Percentiles rank a stretch among this genome's conserved stretches.
These are phyloP conservation scores for Tetranychus truncatus DNA, from an alignment of 2,888 invertebrate genomes.

Conservation along the genomic window DNA sequence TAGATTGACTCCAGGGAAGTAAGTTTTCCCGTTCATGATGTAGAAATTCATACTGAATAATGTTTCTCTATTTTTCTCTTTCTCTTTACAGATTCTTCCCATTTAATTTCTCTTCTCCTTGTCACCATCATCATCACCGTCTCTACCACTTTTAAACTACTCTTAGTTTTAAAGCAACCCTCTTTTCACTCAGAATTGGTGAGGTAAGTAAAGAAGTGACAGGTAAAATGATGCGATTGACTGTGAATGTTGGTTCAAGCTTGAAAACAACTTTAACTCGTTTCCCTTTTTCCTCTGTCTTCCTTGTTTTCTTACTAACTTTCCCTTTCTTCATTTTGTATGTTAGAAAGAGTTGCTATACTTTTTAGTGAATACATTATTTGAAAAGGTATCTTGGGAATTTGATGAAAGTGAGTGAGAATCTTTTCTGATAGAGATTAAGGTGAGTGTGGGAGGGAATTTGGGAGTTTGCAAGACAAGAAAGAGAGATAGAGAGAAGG, in stretches of 20 bases:
- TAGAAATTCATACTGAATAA: not conserved
- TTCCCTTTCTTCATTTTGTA: not conserved
- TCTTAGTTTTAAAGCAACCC: not conserved
- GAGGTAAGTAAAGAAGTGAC: not conserved
- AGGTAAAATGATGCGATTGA: not conserved
- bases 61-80: not conserved
- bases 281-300: not conserved
- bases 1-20: conserved; percentile 1
- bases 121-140: not conserved
- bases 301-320: no score
- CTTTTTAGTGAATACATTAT: not conserved
- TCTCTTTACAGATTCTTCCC: not conserved
- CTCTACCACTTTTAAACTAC: not conserved
- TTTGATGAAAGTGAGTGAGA: not conserved
- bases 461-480: no score
- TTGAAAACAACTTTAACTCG: not conserved
- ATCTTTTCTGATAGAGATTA: no score
- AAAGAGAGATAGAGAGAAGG: not conserved
- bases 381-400: not conserved
- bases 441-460: not conserved
- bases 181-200: not conserved
- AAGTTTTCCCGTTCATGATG: not conserved
- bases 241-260: not conserved
- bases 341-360: not conserved
- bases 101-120: no score